phyloP scores from a whole-genome alignment of 2,113 vertebrate genomes.

The Eulemur rufifrons region DNA sequence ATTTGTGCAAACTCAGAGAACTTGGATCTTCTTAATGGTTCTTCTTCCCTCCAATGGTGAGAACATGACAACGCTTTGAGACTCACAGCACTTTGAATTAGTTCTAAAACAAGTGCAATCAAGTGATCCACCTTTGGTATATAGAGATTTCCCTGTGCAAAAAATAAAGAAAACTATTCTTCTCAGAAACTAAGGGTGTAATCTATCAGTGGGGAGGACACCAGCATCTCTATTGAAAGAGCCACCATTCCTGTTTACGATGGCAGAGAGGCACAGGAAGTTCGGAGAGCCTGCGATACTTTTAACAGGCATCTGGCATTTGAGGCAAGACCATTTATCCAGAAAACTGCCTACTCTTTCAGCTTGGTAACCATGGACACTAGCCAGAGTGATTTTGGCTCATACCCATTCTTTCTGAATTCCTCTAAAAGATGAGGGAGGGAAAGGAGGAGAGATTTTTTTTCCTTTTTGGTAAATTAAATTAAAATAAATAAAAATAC shows the following conservation, averaged over 20 bases:
- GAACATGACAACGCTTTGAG: neutral
- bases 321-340: constrained; percentile 66
- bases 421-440: constrained; percentile 56
- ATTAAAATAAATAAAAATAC: constrained; percentile 80
- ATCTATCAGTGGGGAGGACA: constrained; percentile 50
- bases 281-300: constrained; percentile 53
- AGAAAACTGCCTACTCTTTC: constrained; percentile 75
- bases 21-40: neutral
- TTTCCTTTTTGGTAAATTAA: constrained; percentile 74
- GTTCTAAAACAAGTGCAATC: constrained; percentile 11
- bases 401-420: constrained; percentile 42
- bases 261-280: constrained; percentile 65
- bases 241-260: constrained; percentile 62
- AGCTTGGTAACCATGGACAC: constrained; percentile 64
- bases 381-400: constrained; percentile 71
- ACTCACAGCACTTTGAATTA: neutral
- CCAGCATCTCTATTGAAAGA: constrained; percentile 59
- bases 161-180: constrained; percentile 71
- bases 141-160: constrained; percentile 21
- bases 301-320: constrained; percentile 73
- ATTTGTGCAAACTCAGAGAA: neutral
- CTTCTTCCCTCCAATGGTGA: neutral
- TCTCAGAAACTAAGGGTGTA: constrained; percentile 38
- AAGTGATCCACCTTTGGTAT: neutral
- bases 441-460: constrained; percentile 76